Base-by-base conservation (phyloP, 2,888 invertebrate species). In the Cerastis leucographa region DNA sequence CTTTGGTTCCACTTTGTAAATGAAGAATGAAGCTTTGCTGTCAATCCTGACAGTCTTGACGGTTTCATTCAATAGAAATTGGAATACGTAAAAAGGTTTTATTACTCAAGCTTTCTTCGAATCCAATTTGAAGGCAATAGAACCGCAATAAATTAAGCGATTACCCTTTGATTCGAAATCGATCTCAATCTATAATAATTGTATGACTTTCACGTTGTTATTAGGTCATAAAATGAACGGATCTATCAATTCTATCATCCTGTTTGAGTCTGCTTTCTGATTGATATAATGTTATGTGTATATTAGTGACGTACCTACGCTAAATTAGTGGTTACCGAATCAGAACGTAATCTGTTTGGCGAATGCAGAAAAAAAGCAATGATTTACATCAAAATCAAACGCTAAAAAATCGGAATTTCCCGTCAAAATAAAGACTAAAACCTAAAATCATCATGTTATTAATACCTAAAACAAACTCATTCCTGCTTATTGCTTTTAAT, bases 141-240 rank as follows among this genome's bases (percentile, higher is more conserved):
- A 71, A 44, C 54, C 56, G 51, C 49, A 71, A 59, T 62, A 75
- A 67, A 86, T 86, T 72, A 82, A 83, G 22, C 69, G 6, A 77
- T 86, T 81, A 76, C 56, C 25, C 29, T 44, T 79, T 71, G 66
- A 86, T 84, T 84, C 73, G 56, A 84, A 73, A 79, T 79, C 22
- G 51, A 46, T 74, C 65, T 83, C 17, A 40, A 66, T 84, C 71
- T 42, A 84, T 70, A 71, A 49, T 70, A 66, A 54, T 69, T 71
- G 65, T 65, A 44, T 5, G 67, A 73, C 87, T 86, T 80, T 84
- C 85, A 51, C 70, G n/a, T 74, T 46, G 42, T 71, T 72, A 56
- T 69, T 66, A 8, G 42, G 12, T 59, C 51, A 44, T 83, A 46
- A 69, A 74, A 35, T 46, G 11, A 70, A 19, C 29, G 49, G 46